A percentile compares a stretch with the other conserved stretches of the same genome.
Evolutionary conservation across 2,888 invertebrate species (phyloP).

Genomic region (Hydraecia micacea): DNA sequence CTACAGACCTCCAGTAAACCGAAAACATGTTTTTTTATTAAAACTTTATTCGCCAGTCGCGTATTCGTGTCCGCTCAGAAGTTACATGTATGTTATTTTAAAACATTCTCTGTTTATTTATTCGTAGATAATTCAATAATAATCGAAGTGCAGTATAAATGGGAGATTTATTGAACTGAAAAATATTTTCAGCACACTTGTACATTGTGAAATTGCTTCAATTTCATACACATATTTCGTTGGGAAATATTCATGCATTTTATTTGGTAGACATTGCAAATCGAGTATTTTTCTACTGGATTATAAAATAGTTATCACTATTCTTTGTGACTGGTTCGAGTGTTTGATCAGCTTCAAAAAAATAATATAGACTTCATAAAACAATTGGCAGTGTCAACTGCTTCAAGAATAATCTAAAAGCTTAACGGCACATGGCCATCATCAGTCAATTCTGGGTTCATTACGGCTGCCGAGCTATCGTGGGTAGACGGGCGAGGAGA

Average conservation of each 20-base stretch:
- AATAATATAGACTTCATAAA: no score
- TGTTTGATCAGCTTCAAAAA: background rate
- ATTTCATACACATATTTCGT: constrained; percentile 5
- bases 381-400: background rate
- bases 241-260: background rate
- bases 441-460: no score
- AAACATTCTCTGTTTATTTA: constrained; percentile 12
- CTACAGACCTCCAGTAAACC: background rate
- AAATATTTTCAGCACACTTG: constrained; percentile 5
- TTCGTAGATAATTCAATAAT: background rate
- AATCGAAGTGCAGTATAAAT: constrained; percentile 12
- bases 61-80: background rate
- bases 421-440: no score
- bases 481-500: no score
- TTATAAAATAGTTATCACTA: background rate
- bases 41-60: background rate
- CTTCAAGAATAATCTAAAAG: background rate
- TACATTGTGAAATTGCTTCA: constrained; percentile 1
- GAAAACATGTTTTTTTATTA: constrained; percentile 18
- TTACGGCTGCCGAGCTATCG: no score
- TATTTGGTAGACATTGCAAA: background rate
- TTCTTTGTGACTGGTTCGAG: background rate
- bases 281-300: background rate
- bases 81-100: background rate
- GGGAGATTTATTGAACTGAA: background rate